These are phyloP conservation scores for Brassicogethes aeneus DNA, from an alignment of 2,888 invertebrate genomes.

Conservation along the genomic window DNA sequence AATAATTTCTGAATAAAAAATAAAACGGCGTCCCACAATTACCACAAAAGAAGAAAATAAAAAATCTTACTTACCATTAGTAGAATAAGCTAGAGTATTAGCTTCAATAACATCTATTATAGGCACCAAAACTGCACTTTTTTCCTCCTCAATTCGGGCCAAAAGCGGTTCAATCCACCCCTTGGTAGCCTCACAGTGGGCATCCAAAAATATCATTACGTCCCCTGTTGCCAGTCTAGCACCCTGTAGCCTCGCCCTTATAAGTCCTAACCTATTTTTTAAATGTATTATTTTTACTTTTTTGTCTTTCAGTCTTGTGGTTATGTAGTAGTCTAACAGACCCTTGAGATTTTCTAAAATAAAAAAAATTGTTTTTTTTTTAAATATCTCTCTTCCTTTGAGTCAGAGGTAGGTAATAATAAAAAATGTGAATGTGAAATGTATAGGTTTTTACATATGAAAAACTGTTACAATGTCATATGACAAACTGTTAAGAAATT, in stretches of 20 bases:
- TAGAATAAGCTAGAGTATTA: conserved; percentile 64
- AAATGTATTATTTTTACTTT: conserved; percentile 66
- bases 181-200: conserved; percentile 77
- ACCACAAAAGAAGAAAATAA: not conserved
- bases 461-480: conserved; percentile 1
- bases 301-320: conserved; percentile 58
- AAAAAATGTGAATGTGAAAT: no score
- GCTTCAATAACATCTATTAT: conserved; percentile 92
- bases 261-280: conserved; percentile 70
- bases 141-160: conserved; percentile 71
- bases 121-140: conserved; percentile 78
- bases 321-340: conserved; percentile 71
- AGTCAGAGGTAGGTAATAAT: no score
- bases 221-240: conserved; percentile 75
- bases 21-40: no score
- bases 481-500: no score
- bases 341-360: conserved; percentile 58
- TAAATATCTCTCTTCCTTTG: no score
- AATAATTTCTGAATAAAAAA: no score
- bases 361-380: no score
- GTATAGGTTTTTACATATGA: no score
- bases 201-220: conserved; percentile 78
- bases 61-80: conserved; percentile 41
- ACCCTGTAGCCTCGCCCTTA: conserved; percentile 82
- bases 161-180: conserved; percentile 87